Evolutionary conservation across 2,113 vertebrate genomes (phyloP).

Genomic region (Hiodon tergisus): DNA sequence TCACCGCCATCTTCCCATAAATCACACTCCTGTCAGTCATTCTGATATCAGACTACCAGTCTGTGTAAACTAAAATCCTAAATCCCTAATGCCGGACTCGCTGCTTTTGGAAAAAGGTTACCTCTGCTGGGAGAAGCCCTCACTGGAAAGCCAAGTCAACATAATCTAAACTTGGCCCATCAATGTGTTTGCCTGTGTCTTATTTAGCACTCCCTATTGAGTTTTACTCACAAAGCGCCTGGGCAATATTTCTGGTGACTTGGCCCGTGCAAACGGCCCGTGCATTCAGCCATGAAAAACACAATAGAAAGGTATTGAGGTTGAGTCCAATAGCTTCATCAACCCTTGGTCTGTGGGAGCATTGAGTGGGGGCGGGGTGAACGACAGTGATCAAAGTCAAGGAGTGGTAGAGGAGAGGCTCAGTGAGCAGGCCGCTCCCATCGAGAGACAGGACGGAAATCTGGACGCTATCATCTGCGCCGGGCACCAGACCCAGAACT

Average conservation of each 20-base stretch:
- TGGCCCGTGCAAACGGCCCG: slow-evolving; percentile 15
- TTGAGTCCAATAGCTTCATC: slow-evolving; percentile 26
- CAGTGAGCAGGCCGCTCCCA: slow-evolving; percentile 1
- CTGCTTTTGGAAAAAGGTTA: slow-evolving; percentile 27
- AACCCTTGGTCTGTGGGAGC: slow-evolving; percentile 9
- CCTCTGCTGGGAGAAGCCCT: background rate
- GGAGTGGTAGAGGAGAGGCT: slow-evolving; percentile 1
- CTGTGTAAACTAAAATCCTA: too few relatives aligned
- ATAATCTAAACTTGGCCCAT: background rate
- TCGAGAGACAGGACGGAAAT: slow-evolving; percentile 17
- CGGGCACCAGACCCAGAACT: background rate
- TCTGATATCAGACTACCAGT: too few relatives aligned
- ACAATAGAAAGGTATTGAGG: slow-evolving; percentile 24
- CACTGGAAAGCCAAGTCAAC: slow-evolving; percentile 9
- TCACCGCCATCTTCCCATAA: slow-evolving; percentile 6
- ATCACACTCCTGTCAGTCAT: too few relatives aligned
- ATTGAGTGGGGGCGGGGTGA: background rate
- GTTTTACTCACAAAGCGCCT: background rate
- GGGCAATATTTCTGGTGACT: slow-evolving; percentile 2
- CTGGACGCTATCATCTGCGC: slow-evolving; percentile 8
- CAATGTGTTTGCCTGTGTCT: background rate
- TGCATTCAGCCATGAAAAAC: slow-evolving; percentile 13
- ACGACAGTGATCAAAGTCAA: background rate
- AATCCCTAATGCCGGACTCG: slow-evolving; percentile 18
- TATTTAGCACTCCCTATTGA: background rate